Evolutionary conservation across 2,888 invertebrate species (phyloP).

Genomic region (Saturnia japonica): DNA sequence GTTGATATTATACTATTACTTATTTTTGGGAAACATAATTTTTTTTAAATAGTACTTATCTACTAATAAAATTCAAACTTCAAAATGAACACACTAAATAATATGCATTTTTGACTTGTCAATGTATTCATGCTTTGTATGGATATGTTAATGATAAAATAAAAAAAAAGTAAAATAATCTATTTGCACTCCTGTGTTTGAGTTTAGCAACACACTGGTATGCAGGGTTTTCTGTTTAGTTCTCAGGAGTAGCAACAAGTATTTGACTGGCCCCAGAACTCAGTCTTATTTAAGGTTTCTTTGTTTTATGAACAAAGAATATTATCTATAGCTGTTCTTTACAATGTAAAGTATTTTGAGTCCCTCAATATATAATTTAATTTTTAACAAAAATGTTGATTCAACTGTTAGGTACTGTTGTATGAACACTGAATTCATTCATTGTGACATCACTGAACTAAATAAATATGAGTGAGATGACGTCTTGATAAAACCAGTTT

Average conservation of each 20-base stretch:
- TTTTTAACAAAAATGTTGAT: constrained; percentile 5
- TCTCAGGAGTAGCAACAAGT: background rate
- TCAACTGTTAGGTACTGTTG: background rate
- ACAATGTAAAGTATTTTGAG: background rate
- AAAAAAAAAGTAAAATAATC: background rate
- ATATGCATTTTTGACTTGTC: too few species aligned
- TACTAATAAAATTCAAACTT: too few species aligned
- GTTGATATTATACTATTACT: too few species aligned
- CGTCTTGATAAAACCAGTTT: background rate
- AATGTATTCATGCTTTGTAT: too few species aligned
- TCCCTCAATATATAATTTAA: background rate
- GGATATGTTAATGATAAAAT: background rate
- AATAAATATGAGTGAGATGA: background rate
- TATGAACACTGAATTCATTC: background rate
- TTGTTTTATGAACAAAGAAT: background rate
- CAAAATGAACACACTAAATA: too few species aligned
- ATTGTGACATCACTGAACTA: background rate
- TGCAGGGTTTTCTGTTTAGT: background rate
- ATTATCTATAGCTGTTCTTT: background rate
- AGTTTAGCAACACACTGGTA: background rate
- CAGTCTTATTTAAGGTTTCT: background rate
- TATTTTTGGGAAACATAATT: too few species aligned
- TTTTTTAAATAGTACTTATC: too few species aligned
- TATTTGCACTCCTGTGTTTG: background rate
- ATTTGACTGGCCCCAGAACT: background rate